Base-by-base conservation (phyloP, 2,888 invertebrate genomes). In the Lampropteryx suffumata region DNA sequence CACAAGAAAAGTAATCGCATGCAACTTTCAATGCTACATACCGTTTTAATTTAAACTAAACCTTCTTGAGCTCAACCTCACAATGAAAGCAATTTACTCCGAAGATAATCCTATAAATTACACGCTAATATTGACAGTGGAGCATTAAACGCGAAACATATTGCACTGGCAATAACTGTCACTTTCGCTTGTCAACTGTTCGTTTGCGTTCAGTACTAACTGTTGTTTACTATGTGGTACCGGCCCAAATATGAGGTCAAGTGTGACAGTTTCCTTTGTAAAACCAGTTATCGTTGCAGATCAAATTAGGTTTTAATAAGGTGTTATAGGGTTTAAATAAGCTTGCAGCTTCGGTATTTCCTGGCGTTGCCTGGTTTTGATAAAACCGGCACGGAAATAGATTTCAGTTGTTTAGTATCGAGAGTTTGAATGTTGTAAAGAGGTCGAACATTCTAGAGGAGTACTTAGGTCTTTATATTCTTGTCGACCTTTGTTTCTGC, bases 191-290 rank as follows among this genome's bases (percentile, higher is more conserved):
- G 57, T 50, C 53, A 55, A 39, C 45, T 45, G 53, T 45, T 55
- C 61, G 53, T 50, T 44, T 10, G 32, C 27, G 26, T 30, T 39
- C 24, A 13, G 50, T 45, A 17, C 17, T 2, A 17, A 33, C 71
- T 63, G 68, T 72, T 67, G 30, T 52, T 47, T 42, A 48, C 34
- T 47, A 37, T 12, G 6, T 6, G 24, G 24, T 24, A 44, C 43
- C 40, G 52, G 52, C 43, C 48, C 48, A 27, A 40, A 55, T 70
- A 71, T 69, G 64, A 73, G 77, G 79, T 73, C 79, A 76, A 79
- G 72, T 66, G 68, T 71, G 71, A 71, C 71, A 72, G 66, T 71
- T 48, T 50, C 51, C 51, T 55, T 47, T 54, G 39, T 50, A 33
- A 50, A 40, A 30, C 28, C 40, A 11, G 29, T 36, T 34, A 39